phyloP scores from a whole-genome alignment of 2,888 invertebrate species.

The Colletes collaris region DNA sequence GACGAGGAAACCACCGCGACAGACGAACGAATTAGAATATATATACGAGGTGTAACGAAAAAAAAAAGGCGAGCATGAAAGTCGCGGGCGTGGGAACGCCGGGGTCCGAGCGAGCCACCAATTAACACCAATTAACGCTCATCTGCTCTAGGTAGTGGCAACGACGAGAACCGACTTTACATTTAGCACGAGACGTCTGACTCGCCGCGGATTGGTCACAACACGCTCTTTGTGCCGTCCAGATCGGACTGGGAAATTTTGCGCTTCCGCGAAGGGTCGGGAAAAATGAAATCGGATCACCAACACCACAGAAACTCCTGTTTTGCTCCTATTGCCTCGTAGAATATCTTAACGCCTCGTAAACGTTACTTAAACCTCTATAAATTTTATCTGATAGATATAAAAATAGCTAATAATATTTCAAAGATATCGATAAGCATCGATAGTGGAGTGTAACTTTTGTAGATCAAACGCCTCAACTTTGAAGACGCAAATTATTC shows the following conservation, averaged over 20 bases:
- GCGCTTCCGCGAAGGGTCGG: constrained; percentile 35
- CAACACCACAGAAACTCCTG: too few relatives aligned
- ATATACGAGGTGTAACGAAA: constrained; percentile 40
- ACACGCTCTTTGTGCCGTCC: constrained; percentile 62
- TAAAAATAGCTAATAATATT: too few relatives aligned
- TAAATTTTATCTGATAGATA: too few relatives aligned
- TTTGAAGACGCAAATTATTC: too few relatives aligned
- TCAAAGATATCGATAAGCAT: too few relatives aligned
- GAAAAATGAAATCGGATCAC: constrained; percentile 20
- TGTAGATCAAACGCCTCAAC: too few relatives aligned
- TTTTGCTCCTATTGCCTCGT: too few relatives aligned
- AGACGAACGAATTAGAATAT: constrained; percentile 70
- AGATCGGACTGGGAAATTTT: constrained; percentile 23
- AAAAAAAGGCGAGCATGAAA: constrained; percentile 78
- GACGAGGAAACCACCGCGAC: constrained; percentile 39
- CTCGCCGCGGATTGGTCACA: constrained; percentile 62
- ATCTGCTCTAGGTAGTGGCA: constrained; percentile 80
- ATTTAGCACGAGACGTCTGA: constrained; percentile 67
- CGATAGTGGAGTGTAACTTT: too few relatives aligned
- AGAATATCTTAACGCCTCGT: too few relatives aligned
- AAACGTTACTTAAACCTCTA: too few relatives aligned
- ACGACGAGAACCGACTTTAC: constrained; percentile 68
- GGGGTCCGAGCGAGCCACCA: constrained; percentile 79
- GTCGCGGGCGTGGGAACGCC: constrained; percentile 82
- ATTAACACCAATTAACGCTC: constrained; percentile 83